phyloP scores from a whole-genome alignment of 2,797 vertebrate genomes.

The Australoheros facetus region DNA sequence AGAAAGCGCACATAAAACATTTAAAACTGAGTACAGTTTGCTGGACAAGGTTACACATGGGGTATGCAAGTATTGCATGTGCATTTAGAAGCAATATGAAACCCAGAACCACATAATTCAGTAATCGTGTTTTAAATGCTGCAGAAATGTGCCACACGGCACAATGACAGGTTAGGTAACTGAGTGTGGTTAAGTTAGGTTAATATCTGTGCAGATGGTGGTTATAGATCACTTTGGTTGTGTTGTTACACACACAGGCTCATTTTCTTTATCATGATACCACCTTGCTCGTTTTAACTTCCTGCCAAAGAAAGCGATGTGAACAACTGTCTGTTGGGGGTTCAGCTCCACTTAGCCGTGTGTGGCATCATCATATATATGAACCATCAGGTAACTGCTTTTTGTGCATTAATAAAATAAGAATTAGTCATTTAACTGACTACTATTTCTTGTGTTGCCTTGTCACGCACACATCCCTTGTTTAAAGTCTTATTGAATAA shows the following conservation, averaged over 20 bases:
- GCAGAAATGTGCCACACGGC: neutral
- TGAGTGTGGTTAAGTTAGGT: neutral
- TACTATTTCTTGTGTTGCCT: neutral
- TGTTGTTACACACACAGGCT: neutral
- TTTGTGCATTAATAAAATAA: neutral
- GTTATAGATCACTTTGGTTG: neutral
- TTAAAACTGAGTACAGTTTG: neutral
- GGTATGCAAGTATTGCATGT: neutral
- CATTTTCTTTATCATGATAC: neutral
- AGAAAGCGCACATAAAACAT: fast-evolving
- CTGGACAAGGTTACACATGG: neutral
- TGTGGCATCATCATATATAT: neutral
- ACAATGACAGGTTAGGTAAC: neutral
- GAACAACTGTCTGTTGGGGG: neutral
- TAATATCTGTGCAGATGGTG: neutral
- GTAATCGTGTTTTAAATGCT: too few relatives aligned
- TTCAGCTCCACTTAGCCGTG: too few relatives aligned
- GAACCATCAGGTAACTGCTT: neutral
- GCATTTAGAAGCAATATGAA: neutral
- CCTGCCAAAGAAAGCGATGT: neutral
- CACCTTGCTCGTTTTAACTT: too few relatives aligned
- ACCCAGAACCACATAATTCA: neutral
- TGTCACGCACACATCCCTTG: fast-evolving
- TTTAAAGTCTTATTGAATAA: fast-evolving
- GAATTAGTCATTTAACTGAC: neutral